Evolutionary conservation across 2,113 vertebrate species (phyloP).

Genomic region (Anthoscopus minutus): DNA sequence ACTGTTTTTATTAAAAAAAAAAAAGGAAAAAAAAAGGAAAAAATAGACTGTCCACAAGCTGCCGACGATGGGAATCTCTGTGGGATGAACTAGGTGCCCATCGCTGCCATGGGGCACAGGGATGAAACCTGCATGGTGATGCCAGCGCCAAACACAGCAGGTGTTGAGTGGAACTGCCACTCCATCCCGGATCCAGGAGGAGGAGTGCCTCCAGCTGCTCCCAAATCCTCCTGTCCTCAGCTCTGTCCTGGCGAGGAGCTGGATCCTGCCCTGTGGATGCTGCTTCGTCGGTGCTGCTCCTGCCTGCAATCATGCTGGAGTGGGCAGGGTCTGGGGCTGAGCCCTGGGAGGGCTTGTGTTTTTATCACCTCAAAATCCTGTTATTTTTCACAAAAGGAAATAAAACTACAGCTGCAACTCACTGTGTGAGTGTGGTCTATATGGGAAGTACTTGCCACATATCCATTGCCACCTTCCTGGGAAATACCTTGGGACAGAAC

Average conservation of each 20-base stretch:
- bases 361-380: constrained; percentile 18
- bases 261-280: not conserved
- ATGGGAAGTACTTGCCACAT: fast-evolving
- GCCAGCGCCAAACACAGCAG: not conserved
- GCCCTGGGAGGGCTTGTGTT: constrained; percentile 25
- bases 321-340: not conserved
- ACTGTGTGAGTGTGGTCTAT: constrained; percentile 20
- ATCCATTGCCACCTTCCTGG: not conserved
- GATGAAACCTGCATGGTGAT: not conserved
- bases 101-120: not conserved
- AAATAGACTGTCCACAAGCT: not conserved
- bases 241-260: not conserved
- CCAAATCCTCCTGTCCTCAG: not conserved
- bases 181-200: not conserved
- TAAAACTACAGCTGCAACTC: constrained; percentile 71
- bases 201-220: not conserved
- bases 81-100: not conserved
- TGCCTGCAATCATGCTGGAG: constrained; percentile 26
- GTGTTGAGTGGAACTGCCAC: not conserved
- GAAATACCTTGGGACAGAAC: fast-evolving
- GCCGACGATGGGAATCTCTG: not conserved
- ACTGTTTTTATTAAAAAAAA: constrained; percentile 68
- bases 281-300: not conserved
- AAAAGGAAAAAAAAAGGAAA: not conserved
- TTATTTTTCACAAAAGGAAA: constrained; percentile 78